A percentile compares a stretch with the other conserved stretches of the same genome.
Evolutionary conservation across 2,113 vertebrate species (phyloP).

Genomic region (Hiodon tergisus): DNA sequence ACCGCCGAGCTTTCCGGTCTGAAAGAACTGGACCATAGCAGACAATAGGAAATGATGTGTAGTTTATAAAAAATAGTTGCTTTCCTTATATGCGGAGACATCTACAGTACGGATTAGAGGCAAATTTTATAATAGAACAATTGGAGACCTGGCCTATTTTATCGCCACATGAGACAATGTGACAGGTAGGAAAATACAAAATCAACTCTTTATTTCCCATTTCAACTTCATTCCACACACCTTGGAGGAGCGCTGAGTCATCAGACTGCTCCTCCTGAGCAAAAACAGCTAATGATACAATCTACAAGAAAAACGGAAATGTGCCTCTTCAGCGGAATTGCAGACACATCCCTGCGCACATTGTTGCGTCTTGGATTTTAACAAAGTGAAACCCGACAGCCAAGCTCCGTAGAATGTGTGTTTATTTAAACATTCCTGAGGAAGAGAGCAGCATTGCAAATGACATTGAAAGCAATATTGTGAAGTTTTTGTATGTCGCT

Average conservation of each 20-base stretch:
- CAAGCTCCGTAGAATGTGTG: not conserved
- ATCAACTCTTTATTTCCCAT: not conserved
- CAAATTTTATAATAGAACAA: not conserved
- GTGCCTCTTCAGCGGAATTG: not conserved
- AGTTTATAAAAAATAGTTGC: conserved; percentile 2
- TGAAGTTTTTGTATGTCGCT: too few relatives aligned
- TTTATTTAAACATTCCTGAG: not conserved
- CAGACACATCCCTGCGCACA: not conserved
- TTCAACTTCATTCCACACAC: not conserved
- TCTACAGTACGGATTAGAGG: not conserved
- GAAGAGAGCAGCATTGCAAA: not conserved
- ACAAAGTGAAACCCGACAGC: not conserved
- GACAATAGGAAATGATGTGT: not conserved
- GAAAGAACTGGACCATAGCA: not conserved
- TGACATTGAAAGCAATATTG: too few relatives aligned
- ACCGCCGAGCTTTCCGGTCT: not conserved
- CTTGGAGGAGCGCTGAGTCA: not conserved
- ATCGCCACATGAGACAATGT: not conserved
- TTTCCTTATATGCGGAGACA: not conserved
- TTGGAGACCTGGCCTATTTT: not conserved
- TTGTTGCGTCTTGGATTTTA: not conserved
- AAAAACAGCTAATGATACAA: not conserved
- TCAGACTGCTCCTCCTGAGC: not conserved
- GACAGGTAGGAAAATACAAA: not conserved
- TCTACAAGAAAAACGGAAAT: not conserved